Evolutionary conservation across 1,140 invertebrate genomes (phyloP).

Genomic region (Monochamus saltuarius): DNA sequence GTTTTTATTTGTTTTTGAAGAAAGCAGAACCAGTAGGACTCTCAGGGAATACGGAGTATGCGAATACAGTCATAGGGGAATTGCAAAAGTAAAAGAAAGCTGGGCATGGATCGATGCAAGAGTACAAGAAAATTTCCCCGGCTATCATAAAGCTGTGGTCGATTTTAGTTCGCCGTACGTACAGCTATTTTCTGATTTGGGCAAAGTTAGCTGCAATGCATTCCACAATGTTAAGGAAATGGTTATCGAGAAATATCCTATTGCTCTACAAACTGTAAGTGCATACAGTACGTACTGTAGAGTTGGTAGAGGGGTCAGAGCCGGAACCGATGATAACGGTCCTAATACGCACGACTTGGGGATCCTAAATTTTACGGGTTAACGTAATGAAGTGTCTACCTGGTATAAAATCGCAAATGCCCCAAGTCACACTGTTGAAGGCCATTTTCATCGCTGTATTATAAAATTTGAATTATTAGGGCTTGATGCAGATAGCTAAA

Average conservation of each 20-base stretch:
- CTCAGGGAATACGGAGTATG: conserved; percentile 45
- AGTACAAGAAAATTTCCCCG: conserved; percentile 65
- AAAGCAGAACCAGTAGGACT: conserved; percentile 8
- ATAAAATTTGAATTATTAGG: too few relatives aligned
- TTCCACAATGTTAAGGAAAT: conserved; percentile 58
- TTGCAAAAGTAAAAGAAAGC: conserved; percentile 58
- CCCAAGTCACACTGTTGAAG: too few relatives aligned
- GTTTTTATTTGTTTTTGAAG: conserved; percentile 8
- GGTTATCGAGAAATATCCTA: conserved; percentile 61
- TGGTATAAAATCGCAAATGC: too few relatives aligned
- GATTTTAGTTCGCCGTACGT: conserved; percentile 61
- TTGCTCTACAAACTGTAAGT: conserved; percentile 61
- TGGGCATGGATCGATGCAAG: conserved; percentile 50
- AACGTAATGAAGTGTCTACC: too few relatives aligned
- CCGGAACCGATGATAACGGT: too few relatives aligned
- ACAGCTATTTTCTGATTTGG: conserved; percentile 60
- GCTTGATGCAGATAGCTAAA: too few relatives aligned
- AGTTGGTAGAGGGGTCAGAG: too few relatives aligned
- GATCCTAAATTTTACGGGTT: too few relatives aligned
- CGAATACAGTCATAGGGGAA: conserved; percentile 57
- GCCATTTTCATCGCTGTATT: too few relatives aligned
- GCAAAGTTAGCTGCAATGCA: conserved; percentile 58
- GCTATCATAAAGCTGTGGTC: conserved; percentile 61
- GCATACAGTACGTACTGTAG: conserved; percentile 4
- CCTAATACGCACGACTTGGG: too few relatives aligned